Base-by-base conservation (phyloP, 2,113 vertebrate species). In the Corvus hawaiiensis region DNA sequence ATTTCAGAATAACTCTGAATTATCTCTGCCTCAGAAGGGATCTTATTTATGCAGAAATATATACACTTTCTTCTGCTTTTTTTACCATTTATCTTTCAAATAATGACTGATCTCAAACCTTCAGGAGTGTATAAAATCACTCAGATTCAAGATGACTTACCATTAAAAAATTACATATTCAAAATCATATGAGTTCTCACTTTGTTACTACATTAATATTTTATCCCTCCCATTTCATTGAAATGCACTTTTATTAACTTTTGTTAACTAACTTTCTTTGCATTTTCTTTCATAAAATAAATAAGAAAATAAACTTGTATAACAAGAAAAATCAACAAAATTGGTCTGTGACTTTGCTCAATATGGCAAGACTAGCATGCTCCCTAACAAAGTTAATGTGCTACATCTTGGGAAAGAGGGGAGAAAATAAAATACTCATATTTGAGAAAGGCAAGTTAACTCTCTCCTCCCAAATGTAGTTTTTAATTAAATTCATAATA, bases 211-310 rank as follows among this genome's bases (percentile, higher is more conserved):
- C 10, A n/a, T 41, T 37, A 79, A 48, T 80, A 33, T 77, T 94
- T 86, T 82, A 56, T 17, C 6, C 8, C 20, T 82, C 22, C 8
- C 26, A 16, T 88, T 94, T 82, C 24, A 71, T 1, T 74, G 44
- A 80, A 41, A 80, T 73, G 35, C 32, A 68, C 8, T 63, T 94
- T 46, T 44, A 7, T 41, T 84, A 66, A 49, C 28, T 72, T 91
- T 17, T 61, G 39, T 67, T 66, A 24, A 52, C 19, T 75, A 44
- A 61, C 67, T 88, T 80, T 56, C 8, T 61, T 74, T 61, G 32
- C 5, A 64, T 73, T 93, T 93, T 78, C 16, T 89, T 79, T 49
- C 33, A 77, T 48, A 44, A 93, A 87, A 66, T 72, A 81, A 69
- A 80, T 58, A 33, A 19, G 30, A 94, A 91, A 66, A 89, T 35